Base-by-base conservation (phyloP, 2,888 invertebrate genomes). In the Netelia melanura region DNA sequence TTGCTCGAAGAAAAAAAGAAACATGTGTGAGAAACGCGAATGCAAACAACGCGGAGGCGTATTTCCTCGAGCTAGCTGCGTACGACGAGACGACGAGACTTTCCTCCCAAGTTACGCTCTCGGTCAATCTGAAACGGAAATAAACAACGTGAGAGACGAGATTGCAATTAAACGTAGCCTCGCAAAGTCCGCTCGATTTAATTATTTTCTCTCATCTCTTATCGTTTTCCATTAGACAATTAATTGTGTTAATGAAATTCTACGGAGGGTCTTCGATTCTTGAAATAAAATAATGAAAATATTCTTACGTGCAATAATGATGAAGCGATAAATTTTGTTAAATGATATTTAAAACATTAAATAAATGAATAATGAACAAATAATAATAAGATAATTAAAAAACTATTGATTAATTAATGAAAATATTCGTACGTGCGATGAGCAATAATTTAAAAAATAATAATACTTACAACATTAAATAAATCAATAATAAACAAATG, bases 111-210 rank as follows among this genome's bases (percentile, higher is more conserved):
- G 72, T 68, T 58, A 68, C 72, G 23, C 54, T 52, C 54, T 52
- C 54, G 65, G 23, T n/a, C 62, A 8, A 48, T 17, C 25, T 25
- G 61, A 61, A 74, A 78, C 62, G 72, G 21, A 65, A 38, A 70
- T 65, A 74, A 64, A 78, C 78, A 78, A 75, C 58, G 52, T 77
- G 56, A 78, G 56, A 78, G 56, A 52, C 54, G 56, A 64, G 71
- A 44, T 43, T 21, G 64, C 82, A 82, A 85, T 85, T 79, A 85
- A 85, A 79, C 79, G 84, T 11, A 85, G 78, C 84, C 84, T 71
- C 77, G 61, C 84, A 85, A 81, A 79, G 62, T 78, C 76, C 76
- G 54, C 44, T 25, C 52, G 64, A 43, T 25, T 64, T 25, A 21
- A 58, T 75, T 38, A 11, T 52, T 14, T 70, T 54, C 43, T 64